Percentiles rank a stretch among this genome's conserved stretches.
Conservation (phyloP, 2,797 vertebrate genomes). For the Crocodylus rhombifer region DNA sequence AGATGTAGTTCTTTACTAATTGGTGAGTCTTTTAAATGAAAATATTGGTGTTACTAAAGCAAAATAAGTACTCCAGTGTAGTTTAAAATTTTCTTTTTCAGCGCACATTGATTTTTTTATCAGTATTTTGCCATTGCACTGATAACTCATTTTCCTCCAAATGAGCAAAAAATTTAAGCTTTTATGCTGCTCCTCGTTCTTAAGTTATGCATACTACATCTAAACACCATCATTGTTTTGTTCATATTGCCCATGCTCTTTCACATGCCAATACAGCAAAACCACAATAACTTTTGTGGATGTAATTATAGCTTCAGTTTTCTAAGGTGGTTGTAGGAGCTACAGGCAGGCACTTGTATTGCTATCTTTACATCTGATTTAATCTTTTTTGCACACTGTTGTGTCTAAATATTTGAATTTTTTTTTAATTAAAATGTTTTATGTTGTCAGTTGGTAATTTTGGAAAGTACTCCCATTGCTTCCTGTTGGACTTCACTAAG, state of each 20-base stretch:
- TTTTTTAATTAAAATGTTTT: background rate
- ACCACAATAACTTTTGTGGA: slow-evolving; percentile 31
- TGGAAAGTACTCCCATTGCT: background rate
- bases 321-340: slow-evolving; percentile 34
- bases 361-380: slow-evolving; percentile 33
- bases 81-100: background rate
- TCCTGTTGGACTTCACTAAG: background rate
- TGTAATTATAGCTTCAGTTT: slow-evolving; percentile 48
- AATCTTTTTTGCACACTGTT: background rate
- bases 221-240: slow-evolving; percentile 30
- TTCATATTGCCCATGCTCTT: background rate
- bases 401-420: background rate
- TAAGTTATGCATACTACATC: background rate
- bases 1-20: background rate
- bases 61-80: background rate
- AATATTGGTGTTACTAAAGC: background rate
- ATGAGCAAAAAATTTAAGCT: background rate
- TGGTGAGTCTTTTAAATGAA: background rate
- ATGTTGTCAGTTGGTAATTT: background rate
- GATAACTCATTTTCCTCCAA: background rate
- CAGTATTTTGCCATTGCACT: background rate
- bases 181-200: background rate
- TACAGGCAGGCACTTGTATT: slow-evolving; percentile 10
- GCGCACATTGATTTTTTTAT: background rate
- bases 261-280: slow-evolving; percentile 8